Evolutionary conservation across 2,113 vertebrate genomes (phyloP).

Genomic region (Passer montanus): DNA sequence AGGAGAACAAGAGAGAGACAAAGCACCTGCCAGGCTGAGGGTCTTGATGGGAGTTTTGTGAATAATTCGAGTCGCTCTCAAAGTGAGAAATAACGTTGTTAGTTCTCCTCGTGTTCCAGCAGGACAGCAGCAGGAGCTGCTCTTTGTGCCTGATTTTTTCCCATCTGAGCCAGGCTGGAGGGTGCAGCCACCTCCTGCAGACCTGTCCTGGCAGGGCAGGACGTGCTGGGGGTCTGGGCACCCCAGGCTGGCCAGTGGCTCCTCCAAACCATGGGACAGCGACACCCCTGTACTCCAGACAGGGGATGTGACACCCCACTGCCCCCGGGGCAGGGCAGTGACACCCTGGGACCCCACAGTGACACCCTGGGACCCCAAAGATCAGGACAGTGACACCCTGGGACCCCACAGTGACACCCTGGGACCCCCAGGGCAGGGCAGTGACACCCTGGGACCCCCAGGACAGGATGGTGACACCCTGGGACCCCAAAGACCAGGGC

Average conservation of each 20-base stretch:
- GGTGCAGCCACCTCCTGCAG: neutral
- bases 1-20: neutral
- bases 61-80: neutral
- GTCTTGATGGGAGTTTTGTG: neutral
- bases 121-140: neutral
- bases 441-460: neutral
- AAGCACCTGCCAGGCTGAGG: neutral
- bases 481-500: accelerated
- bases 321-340: neutral
- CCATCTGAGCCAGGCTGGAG: neutral
- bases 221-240: neutral
- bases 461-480: neutral
- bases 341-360: accelerated
- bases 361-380: neutral
- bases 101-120: neutral
- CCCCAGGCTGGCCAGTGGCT: neutral
- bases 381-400: neutral
- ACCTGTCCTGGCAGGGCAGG: accelerated
- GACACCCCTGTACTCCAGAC: neutral
- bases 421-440: accelerated
- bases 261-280: accelerated
- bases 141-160: neutral
- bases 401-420: no score
- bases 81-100: neutral
- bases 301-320: neutral